Evolutionary conservation across 2,888 invertebrate species (phyloP).

Genomic region (Drosophila fungiperda): DNA sequence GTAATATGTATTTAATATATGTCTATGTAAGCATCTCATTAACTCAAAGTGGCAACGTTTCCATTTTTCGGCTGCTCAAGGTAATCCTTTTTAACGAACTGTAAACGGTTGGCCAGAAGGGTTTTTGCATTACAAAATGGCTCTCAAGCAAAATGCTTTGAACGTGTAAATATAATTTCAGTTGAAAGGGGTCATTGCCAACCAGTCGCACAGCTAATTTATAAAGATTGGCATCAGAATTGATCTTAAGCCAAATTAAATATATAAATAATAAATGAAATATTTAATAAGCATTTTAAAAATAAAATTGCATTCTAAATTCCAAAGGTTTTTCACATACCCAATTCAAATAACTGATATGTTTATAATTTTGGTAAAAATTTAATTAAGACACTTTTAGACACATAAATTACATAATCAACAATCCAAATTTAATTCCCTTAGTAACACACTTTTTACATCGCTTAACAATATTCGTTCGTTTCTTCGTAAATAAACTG

Average conservation of each 20-base stretch:
- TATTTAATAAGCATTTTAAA: too few species aligned
- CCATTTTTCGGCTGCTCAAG: conserved; percentile 18
- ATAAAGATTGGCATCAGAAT: neutral
- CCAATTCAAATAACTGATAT: too few species aligned
- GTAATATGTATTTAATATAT: neutral
- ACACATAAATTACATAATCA: too few species aligned
- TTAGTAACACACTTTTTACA: too few species aligned
- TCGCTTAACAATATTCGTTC: too few species aligned
- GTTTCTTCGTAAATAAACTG: too few species aligned
- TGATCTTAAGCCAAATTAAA: neutral
- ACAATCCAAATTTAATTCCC: too few species aligned
- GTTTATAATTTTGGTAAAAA: too few species aligned
- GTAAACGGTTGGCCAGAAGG: neutral
- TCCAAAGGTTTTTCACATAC: too few species aligned
- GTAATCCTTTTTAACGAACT: conserved; percentile 15
- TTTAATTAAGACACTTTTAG: too few species aligned
- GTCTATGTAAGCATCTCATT: conserved; percentile 30
- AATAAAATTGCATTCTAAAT: too few species aligned
- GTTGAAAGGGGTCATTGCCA: neutral
- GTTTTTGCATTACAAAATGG: neutral
- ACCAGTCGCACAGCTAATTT: neutral
- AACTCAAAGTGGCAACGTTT: conserved; percentile 10
- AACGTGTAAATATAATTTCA: neutral
- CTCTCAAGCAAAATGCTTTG: too few species aligned
- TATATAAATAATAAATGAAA: neutral